phyloP scores from a whole-genome alignment of 2,797 vertebrate genomes.

The Buphagus erythrorhynchus region DNA sequence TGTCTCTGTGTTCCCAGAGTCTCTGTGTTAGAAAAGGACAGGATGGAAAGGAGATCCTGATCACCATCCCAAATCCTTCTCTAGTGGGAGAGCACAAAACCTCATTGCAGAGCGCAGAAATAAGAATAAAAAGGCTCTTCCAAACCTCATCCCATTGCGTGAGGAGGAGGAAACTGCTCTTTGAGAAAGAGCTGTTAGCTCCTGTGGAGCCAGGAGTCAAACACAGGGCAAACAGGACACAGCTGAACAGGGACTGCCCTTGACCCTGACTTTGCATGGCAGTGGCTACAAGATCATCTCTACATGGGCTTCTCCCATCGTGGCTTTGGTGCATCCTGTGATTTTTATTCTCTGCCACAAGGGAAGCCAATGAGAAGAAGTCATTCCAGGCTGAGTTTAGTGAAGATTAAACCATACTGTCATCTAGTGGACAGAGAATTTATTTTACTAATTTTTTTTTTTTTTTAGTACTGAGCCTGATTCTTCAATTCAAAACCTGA shows the following conservation, averaged over 20 bases:
- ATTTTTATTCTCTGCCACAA: not conserved
- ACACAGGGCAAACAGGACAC: not conserved
- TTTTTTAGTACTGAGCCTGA: fast-evolving
- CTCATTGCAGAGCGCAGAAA: not conserved
- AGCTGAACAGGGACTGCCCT: not conserved
- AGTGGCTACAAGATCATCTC: not conserved
- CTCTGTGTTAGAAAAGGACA: not conserved
- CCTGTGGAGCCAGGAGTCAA: not conserved
- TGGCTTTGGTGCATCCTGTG: fast-evolving
- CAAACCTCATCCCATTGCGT: not conserved
- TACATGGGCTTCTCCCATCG: fast-evolving
- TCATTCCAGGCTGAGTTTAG: not conserved
- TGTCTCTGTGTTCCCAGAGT: not conserved
- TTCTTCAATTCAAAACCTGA: not conserved
- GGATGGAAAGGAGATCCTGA: not conserved
- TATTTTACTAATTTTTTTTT: not conserved
- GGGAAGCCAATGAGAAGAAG: not conserved
- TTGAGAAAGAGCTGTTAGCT: not conserved
- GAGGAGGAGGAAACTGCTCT: not conserved
- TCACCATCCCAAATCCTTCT: not conserved
- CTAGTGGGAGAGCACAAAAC: not conserved
- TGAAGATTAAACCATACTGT: conserved; percentile 24
- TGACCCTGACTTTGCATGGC: not conserved
- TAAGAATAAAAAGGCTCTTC: not conserved
- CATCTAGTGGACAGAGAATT: conserved; percentile 45